Conservation (phyloP, 2,113 vertebrate genomes). For the Piprites chloris region DNA sequence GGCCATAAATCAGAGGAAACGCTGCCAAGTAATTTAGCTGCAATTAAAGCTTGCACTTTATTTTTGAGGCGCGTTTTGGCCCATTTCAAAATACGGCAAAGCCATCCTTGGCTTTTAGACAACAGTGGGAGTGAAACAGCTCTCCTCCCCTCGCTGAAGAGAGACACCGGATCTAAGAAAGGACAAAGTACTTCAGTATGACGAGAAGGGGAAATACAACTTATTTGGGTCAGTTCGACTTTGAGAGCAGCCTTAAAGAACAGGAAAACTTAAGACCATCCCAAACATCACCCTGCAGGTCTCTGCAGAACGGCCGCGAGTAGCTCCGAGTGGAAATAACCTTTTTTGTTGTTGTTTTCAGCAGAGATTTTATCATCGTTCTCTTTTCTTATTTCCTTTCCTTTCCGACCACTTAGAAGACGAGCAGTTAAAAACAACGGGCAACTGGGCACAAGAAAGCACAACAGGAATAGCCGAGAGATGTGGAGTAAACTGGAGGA, state of each 20-base stretch:
- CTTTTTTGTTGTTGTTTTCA: not conserved
- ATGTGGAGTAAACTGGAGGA: constrained; percentile 59
- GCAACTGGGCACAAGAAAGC: not conserved
- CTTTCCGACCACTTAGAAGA: not conserved
- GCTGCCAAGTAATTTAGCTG: constrained; percentile 74
- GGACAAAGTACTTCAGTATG: not conserved
- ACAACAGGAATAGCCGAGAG: not conserved
- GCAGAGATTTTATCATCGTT: not conserved
- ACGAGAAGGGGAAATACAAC: not conserved
- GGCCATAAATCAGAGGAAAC: constrained; percentile 76
- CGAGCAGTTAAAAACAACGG: not conserved
- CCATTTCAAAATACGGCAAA: constrained; percentile 38
- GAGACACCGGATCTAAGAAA: not conserved
- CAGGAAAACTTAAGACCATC: not conserved
- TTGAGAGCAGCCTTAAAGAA: not conserved
- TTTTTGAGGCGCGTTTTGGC: constrained; percentile 64
- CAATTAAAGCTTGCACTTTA: constrained; percentile 72
- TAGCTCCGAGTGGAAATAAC: not conserved
- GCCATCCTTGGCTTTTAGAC: not conserved
- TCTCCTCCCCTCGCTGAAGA: not conserved
- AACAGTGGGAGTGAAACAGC: not conserved
- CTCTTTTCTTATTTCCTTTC: not conserved
- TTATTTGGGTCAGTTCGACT: constrained; percentile 4
- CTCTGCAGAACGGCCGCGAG: not conserved
- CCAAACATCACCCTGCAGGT: not conserved